Conservation (phyloP, 2,113 vertebrate species). For the Rostratula benghalensis region DNA sequence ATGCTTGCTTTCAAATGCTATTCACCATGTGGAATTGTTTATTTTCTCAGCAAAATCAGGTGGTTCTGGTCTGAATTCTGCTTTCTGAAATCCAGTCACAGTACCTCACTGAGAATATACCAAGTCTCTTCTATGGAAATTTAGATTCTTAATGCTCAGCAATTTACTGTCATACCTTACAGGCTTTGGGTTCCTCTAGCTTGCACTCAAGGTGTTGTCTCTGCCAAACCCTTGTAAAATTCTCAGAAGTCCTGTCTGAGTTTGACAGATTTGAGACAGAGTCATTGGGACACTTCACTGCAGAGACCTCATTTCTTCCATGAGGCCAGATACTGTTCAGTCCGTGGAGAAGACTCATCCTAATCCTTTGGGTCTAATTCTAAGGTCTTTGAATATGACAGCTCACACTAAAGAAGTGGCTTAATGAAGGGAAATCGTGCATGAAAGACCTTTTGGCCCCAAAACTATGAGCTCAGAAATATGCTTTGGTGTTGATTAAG, state of each 20-base stretch:
- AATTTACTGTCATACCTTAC: background rate
- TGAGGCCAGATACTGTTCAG: background rate
- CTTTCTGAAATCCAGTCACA: background rate
- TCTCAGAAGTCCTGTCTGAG: background rate
- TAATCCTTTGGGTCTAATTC: background rate
- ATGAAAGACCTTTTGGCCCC: background rate
- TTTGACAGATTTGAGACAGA: background rate
- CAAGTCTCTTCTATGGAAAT: background rate
- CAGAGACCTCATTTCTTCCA: background rate
- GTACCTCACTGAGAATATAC: background rate
- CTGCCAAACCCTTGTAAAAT: background rate
- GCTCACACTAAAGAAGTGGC: background rate
- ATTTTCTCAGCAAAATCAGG: background rate
- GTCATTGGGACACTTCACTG: background rate
- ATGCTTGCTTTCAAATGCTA: background rate
- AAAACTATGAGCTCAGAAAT: background rate
- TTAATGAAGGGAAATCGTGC: background rate
- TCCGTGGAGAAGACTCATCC: background rate
- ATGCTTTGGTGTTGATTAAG: background rate
- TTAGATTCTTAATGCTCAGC: background rate
- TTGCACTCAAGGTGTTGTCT: background rate
- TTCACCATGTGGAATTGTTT: background rate
- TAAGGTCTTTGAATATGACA: background rate
- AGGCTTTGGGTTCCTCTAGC: background rate
- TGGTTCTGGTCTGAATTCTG: background rate